These are phyloP conservation scores for Patella ulyssiponensis DNA, from an alignment of 2,888 invertebrate genomes.

Conservation along the genomic window DNA sequence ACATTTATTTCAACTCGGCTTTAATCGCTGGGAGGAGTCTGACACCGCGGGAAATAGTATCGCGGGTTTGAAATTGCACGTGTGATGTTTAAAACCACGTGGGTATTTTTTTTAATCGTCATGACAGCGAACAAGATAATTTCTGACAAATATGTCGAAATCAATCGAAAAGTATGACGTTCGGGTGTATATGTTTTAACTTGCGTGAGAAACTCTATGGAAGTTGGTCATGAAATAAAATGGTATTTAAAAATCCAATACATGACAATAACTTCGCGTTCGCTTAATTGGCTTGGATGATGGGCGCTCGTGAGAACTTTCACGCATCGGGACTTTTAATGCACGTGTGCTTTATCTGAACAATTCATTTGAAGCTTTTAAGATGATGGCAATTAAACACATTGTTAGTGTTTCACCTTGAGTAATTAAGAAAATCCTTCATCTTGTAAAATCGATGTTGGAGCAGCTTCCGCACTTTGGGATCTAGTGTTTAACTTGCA, in stretches of 20 bases:
- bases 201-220: background rate
- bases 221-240: background rate
- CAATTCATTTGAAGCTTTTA: slow-evolving; percentile 1
- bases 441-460: background rate
- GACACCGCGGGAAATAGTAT: no score
- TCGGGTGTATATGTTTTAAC: background rate
- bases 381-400: slow-evolving; percentile 8
- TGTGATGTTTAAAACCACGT: no score
- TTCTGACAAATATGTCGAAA: no score
- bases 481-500: background rate
- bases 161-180: no score
- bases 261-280: background rate
- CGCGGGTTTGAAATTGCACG: no score
- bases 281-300: background rate
- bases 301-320: slow-evolving; percentile 4
- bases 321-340: slow-evolving; percentile 6
- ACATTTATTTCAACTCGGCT: background rate
- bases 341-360: background rate
- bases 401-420: slow-evolving; percentile 9
- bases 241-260: slow-evolving; percentile 9
- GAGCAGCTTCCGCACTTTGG: background rate
- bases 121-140: no score
- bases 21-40: no score
- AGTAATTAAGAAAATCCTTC: slow-evolving; percentile 1
- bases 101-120: no score